Conservation (phyloP, 2,797 vertebrate species). For the Sebastes oblongus region DNA sequence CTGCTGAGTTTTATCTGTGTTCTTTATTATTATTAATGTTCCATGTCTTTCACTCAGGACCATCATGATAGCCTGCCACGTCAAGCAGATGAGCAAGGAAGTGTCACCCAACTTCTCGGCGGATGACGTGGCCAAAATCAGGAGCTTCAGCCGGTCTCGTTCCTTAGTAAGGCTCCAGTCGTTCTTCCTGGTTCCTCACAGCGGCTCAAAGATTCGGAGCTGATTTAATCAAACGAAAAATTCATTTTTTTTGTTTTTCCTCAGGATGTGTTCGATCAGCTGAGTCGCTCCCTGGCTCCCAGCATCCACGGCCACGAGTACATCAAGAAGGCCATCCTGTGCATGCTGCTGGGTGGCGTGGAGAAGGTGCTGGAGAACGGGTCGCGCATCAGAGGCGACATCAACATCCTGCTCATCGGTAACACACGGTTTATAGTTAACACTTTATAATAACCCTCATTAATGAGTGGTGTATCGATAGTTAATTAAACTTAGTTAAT, state of each 20-base stretch:
- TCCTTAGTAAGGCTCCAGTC: conserved; percentile 80
- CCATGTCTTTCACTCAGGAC: conserved; percentile 80
- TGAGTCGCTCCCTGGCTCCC: conserved; percentile 91
- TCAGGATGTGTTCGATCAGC: conserved; percentile 92
- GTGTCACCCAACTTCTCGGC: conserved; percentile 87
- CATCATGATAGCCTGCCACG: conserved; percentile 92
- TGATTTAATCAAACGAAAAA: no score
- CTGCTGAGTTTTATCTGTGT: not conserved
- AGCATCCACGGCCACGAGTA: conserved; percentile 97
- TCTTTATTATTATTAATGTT: not conserved
- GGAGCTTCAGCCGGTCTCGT: conserved; percentile 89
- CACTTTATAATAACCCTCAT: no score
- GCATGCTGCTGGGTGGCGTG: conserved; percentile 94
- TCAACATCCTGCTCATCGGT: conserved; percentile 97
- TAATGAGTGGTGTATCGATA: no score
- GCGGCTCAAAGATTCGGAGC: no score
- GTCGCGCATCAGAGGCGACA: conserved; percentile 95
- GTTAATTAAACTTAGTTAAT: no score
- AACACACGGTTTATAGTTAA: not conserved
- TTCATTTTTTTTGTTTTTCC: accelerated
- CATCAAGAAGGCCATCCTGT: conserved; percentile 98
- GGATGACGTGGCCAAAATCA: conserved; percentile 93
- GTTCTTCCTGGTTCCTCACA: accelerated
- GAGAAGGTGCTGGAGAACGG: conserved; percentile 96
- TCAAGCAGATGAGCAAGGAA: conserved; percentile 95